Evolutionary conservation across 1,140 invertebrate species (phyloP), one percentile per base, ranked within the genome.

Genomic region (Triops cancriformis): DNA sequence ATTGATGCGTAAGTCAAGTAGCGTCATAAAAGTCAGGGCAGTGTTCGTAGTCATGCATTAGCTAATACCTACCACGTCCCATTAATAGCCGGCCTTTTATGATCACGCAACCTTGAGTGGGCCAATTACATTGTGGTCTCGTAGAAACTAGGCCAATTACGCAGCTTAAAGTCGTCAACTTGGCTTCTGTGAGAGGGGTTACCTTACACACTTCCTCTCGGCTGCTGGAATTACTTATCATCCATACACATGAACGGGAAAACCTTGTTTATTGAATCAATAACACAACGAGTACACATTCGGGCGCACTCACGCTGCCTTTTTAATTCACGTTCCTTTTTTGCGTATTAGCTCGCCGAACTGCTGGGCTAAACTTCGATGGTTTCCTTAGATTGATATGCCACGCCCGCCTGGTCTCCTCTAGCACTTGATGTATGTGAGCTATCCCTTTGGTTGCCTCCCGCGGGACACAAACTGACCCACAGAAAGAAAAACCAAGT

Each of bases 251-350:
- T 64, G 51, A 18, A 64, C 14, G 18, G 51, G 51, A 23, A 64
- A 64, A 64, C 51, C 51, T 64, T 64, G 51, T 18, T 64, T 64
- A 64, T 64, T 64, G 51, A 64, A 64, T 64, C 18, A 64, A 64
- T 64, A 64, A 64, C 14, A 18, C 4, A 64, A 23, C 14, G 23
- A 64, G 51, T 64, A 64, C 51, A 64, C 9, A 64, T 23, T 64
- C 5, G 18, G 31, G 31, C 31, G 31, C 31, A n/a, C 31, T 37
- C 31, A 37, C 31, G 7, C 51, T 23, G 23, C n/a, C 18, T 64
- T 64, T 64, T 64, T 64, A 23, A 64, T 64, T 14, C 31, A 6
- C 7, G 18, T 23, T 64, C 51, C 51, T 64, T 64, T 23, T 14
- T 9, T 64, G 51, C 51, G 51, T 64, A 64, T 23, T 64, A 64